Conservation (phyloP, 2,113 vertebrate species). For the Rhinopithecus roxellana region DNA sequence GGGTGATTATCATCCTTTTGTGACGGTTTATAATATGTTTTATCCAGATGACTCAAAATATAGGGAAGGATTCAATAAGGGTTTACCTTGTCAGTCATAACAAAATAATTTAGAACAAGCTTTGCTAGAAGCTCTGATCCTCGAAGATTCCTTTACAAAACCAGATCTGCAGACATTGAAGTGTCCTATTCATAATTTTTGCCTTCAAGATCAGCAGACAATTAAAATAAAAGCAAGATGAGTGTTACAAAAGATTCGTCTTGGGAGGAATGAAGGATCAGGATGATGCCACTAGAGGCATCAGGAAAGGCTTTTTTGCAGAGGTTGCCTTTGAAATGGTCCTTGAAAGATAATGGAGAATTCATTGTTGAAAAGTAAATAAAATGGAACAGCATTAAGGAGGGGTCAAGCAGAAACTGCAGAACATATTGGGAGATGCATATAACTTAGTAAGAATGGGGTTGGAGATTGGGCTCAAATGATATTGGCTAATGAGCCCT, state of each 20-base stretch:
- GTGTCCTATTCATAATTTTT: not conserved
- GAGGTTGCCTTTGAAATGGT: not conserved
- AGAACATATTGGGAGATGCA: not conserved
- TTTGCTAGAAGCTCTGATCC: not conserved
- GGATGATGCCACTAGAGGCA: not conserved
- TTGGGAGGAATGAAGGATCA: constrained; percentile 24
- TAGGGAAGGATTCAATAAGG: not conserved
- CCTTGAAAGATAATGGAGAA: not conserved
- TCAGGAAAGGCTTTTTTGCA: not conserved
- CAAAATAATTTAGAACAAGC: not conserved
- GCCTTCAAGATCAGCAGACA: not conserved
- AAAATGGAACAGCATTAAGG: not conserved
- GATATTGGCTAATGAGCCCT: not conserved
- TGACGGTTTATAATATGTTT: not conserved
- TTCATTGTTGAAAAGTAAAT: not conserved
- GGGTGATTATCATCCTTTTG: not conserved
- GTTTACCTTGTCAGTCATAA: not conserved
- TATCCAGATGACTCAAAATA: constrained; percentile 34
- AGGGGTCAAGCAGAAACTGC: not conserved
- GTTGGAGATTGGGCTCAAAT: not conserved
- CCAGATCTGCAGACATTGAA: not conserved
- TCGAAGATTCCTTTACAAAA: constrained; percentile 7
- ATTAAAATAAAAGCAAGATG: not conserved
- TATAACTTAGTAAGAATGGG: not conserved
- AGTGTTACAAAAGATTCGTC: not conserved